These are phyloP conservation scores for Drosophila ercepeae DNA, from an alignment of 1,140 invertebrate genomes.

Conservation along the genomic window DNA sequence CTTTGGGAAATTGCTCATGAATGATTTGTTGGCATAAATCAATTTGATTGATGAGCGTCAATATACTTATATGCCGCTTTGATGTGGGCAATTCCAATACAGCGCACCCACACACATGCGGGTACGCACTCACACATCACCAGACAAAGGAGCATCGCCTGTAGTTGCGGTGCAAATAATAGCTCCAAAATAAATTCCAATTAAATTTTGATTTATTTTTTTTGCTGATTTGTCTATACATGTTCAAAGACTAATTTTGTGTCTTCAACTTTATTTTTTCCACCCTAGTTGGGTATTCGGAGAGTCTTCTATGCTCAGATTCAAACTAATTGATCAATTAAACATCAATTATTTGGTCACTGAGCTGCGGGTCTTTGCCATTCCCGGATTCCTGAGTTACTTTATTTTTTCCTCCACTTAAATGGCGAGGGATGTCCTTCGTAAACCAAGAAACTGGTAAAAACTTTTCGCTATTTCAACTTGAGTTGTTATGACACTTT, in stretches of 20 bases:
- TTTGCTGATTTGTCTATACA: too few species aligned
- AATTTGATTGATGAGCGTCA: conserved; percentile 82
- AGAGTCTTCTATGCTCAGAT: conserved; percentile 39
- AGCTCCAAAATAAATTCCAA: neutral
- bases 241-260: too few species aligned
- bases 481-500: conserved; percentile 84
- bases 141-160: conserved; percentile 46
- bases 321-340: conserved; percentile 80
- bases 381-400: conserved; percentile 19
- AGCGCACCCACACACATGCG: conserved; percentile 22
- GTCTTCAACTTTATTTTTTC: too few species aligned
- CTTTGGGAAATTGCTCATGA: conserved; percentile 83
- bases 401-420: neutral
- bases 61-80: conserved; percentile 81
- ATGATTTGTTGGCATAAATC: conserved; percentile 83
- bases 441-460: conserved; percentile 65
- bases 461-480: conserved; percentile 79
- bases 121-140: conserved; percentile 12
- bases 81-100: conserved; percentile 77
- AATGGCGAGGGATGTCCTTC: conserved; percentile 16
- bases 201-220: neutral
- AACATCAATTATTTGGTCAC: conserved; percentile 73
- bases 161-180: conserved; percentile 22
- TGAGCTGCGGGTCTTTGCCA: conserved; percentile 60
- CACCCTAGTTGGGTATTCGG: conserved; percentile 9